These are phyloP conservation scores for Prochilodus magdalenae DNA, from an alignment of 2,113 vertebrate species.

Conservation along the genomic window DNA sequence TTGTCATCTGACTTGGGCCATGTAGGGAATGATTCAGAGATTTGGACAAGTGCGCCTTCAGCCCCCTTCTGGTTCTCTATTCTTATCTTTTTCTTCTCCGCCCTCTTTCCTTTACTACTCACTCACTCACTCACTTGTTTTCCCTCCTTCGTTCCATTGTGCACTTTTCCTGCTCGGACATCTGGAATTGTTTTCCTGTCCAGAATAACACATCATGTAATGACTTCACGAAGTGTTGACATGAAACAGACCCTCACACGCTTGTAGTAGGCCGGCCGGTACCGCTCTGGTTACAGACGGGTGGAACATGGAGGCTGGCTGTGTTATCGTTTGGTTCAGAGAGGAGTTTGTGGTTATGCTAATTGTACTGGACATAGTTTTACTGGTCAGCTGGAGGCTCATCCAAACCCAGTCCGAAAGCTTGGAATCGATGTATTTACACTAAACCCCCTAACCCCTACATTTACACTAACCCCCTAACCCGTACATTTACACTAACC, in stretches of 20 bases:
- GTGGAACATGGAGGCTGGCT: too few species aligned
- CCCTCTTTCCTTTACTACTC: not conserved
- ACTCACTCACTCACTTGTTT: slow-evolving; percentile 1
- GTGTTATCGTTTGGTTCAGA: too few species aligned
- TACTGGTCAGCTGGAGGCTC: too few species aligned
- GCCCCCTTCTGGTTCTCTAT: slow-evolving; percentile 51
- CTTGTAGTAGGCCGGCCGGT: not conserved
- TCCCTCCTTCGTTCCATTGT: slow-evolving; percentile 54
- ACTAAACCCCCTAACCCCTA: too few species aligned
- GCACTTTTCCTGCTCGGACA: slow-evolving; percentile 60
- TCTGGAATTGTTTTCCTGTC: slow-evolving; percentile 65
- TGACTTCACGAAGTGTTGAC: not conserved
- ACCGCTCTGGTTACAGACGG: not conserved
- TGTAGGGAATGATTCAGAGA: not conserved
- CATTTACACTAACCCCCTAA: too few species aligned
- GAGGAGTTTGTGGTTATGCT: too few species aligned
- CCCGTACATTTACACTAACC: too few species aligned
- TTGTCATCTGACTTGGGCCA: slow-evolving; percentile 20
- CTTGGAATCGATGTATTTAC: too few species aligned
- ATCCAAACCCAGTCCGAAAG: too few species aligned
- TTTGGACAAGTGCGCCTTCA: slow-evolving; percentile 30
- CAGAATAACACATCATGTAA: slow-evolving; percentile 17
- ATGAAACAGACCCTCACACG: not conserved
- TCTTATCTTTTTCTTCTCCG: slow-evolving; percentile 59
- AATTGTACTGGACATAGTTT: too few species aligned